Base-by-base conservation (phyloP, 2,113 vertebrate species). In the Xiphophorus couchianus region DNA sequence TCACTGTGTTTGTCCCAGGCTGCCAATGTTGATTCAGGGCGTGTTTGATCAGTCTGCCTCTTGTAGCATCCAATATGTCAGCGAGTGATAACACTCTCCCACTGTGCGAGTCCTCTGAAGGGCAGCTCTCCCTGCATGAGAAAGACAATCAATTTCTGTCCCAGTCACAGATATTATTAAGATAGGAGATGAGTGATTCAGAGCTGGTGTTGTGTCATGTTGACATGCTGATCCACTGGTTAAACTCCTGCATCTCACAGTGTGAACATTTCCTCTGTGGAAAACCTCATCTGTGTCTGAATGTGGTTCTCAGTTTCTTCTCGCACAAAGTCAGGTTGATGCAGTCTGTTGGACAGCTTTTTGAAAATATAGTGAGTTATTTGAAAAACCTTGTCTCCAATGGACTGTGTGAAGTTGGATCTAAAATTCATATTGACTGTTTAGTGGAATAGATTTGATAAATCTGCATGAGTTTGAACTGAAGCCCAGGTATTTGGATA, bases 61-160 rank as follows among this genome's bases (percentile, higher is more conserved):
- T 78, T 73, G 51, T 60, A 30, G 68, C 65, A 62, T 80, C 83
- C 85, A 86, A 85, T 85, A 82, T 86, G 86, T 83, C 81, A 77
- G 82, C 77, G 66, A 76, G 81, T 73, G 90, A 93, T 91, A 91
- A 91, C 86, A 66, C 74, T 86, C 78, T 77, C 77, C 71, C 68
- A 33, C 69, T 39, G 68, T 71, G 78, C 69, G n/a, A 64, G 70
- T 69, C 81, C 87, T 94, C 88, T 90, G 83, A 89, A 94, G 89
- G 90, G 80, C 89, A 89, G 74, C 51, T 67, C 76, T 78, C 71
- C 31, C 82, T 71, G 70, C 61, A 29, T 74, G 62, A 86, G 65
- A 77, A 76, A 86, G 77, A 78, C 88, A 74, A 90, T 91, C 86
- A 82, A 90, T 91, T 51, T 74, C 66, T 76, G 63, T 84, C 68